These are phyloP conservation scores for Anguilla pacifica DNA, from an alignment of 2,797 vertebrate species.

Conservation along the genomic window DNA sequence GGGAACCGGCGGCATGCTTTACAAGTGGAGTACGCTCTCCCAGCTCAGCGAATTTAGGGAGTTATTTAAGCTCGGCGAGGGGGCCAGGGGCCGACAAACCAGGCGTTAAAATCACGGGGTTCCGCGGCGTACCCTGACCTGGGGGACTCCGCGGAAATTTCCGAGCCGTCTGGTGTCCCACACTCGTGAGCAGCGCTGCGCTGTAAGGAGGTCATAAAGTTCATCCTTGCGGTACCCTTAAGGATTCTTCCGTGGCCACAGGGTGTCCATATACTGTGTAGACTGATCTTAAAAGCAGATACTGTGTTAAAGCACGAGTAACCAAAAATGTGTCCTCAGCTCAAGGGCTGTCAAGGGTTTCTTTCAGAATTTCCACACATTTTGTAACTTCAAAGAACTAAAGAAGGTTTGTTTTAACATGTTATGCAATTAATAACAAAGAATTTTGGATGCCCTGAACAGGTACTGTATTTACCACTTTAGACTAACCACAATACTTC, in stretches of 20 bases:
- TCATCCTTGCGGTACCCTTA: neutral
- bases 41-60: neutral
- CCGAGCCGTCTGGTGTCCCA: neutral
- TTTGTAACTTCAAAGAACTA: neutral
- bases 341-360: neutral
- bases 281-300: slow-evolving; percentile 5
- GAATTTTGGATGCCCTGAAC: neutral
- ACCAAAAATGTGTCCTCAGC: neutral
- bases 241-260: neutral
- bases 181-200: neutral
- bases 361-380: neutral
- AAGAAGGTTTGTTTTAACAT: neutral
- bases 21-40: neutral
- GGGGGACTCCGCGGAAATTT: neutral
- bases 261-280: neutral
- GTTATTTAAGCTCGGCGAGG: neutral
- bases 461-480: neutral
- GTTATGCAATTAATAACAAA: neutral
- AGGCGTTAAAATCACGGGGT: neutral
- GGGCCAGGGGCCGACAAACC: neutral
- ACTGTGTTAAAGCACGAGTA: neutral
- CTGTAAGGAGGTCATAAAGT: neutral
- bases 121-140: neutral
- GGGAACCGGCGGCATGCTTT: neutral
- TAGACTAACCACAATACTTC: neutral